Evolutionary conservation across 2,113 vertebrate genomes (phyloP).

Genomic region (Motacilla alba): DNA sequence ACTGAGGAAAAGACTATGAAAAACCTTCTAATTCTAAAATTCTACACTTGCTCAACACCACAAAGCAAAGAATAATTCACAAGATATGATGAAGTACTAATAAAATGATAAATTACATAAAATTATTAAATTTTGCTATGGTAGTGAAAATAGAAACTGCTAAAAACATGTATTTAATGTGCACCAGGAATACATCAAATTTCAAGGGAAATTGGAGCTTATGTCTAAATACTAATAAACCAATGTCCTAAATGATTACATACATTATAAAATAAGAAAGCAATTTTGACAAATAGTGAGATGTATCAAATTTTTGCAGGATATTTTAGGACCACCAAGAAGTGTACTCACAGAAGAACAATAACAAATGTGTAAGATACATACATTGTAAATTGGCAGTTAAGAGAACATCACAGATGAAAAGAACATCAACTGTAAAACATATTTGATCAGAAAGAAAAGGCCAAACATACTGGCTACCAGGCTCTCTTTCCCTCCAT

Average conservation of each 20-base stretch:
- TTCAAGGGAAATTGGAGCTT: background rate
- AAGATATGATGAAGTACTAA: background rate
- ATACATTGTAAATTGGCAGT: background rate
- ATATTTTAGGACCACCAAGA: background rate
- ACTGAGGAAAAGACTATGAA: background rate
- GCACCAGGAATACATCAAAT: background rate
- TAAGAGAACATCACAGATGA: background rate
- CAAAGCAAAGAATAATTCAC: background rate
- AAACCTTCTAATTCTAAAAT: background rate
- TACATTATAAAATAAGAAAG: background rate
- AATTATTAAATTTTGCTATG: background rate
- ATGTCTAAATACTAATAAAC: background rate
- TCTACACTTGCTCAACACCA: background rate
- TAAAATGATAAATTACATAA: background rate
- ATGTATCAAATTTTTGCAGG: background rate
- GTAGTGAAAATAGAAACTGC: background rate
- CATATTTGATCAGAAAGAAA: background rate
- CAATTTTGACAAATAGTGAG: background rate
- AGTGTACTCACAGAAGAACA: background rate
- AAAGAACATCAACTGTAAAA: background rate
- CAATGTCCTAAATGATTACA: background rate
- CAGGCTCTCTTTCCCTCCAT: background rate
- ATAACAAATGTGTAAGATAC: background rate
- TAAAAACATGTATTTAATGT: background rate
- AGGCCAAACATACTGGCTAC: rapidly evolving